Evolutionary conservation across 2,797 vertebrate species (phyloP), one percentile per base, ranked within the genome.

Genomic region (Coregonus sp.): DNA sequence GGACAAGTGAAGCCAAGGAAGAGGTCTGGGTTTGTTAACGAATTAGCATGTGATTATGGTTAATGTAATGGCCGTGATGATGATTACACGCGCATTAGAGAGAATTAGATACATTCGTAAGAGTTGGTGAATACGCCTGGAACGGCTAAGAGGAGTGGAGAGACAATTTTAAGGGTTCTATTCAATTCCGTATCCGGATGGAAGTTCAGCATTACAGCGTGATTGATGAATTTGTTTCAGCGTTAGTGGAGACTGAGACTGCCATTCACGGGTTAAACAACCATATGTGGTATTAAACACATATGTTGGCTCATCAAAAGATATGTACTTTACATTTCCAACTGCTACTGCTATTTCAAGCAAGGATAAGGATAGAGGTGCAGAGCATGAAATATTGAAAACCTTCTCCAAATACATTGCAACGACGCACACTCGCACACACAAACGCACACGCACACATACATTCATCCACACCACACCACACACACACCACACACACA

Each of bases 31-130:
- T n/a, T n/a, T 86, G 83, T 89, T 85, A 85, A 86, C 86, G 50
- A 82, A 85, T 86, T 80, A 87, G 83, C 80, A 77, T 82, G 84
- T 82, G 79, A 88, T 89, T 86, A 85, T 83, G 90, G 78, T 87
- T n/a, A 47, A 47, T 47, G 40, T 47, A 87, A 91, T 84, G 78
- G n/a, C 85, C 56, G 75, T 74, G 76, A 79, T 72, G 74, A 84
- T 80, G 80, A 86, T 86, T 83, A 75, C 80, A 75, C 66, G 82
- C 78, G 78, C 59, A 80, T 80, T 73, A 47, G 82, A 82, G 86
- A 80, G 75, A 88, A 87, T 87, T 82, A 73, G 69, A 71, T 72
- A 75, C 84, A 82, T 76, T 83, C 81, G 78, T 69, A 89, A 78
- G 80, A 77, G 75, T 76, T 77, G 69, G 74, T 83, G 68, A 77